Evolutionary conservation across 1,140 invertebrate species (phyloP).

Genomic region (Phymastichus coffea): DNA sequence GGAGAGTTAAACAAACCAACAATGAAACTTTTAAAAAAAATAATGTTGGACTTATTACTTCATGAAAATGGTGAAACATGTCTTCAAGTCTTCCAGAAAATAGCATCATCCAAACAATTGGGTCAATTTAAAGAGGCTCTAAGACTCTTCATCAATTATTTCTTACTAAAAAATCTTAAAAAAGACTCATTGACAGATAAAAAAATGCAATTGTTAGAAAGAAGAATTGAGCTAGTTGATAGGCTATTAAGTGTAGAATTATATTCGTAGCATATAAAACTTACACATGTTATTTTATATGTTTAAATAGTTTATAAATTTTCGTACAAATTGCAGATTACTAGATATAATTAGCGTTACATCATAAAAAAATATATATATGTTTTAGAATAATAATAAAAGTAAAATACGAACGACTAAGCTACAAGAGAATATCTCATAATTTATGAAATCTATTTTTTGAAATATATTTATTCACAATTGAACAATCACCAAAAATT

Average conservation of each 20-base stretch:
- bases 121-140: conserved; percentile 75
- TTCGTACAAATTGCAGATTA: too few relatives aligned
- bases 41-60: conserved; percentile 70
- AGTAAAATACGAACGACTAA: too few relatives aligned
- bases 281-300: too few relatives aligned
- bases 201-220: conserved; percentile 57
- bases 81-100: conserved; percentile 66
- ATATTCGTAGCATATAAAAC: too few relatives aligned
- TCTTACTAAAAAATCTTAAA: conserved; percentile 68
- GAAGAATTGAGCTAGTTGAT: conserved; percentile 59
- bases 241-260: conserved; percentile 62
- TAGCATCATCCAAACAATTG: conserved; percentile 67
- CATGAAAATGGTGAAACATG: conserved; percentile 60
- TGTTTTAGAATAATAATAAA: too few relatives aligned
- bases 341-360: too few relatives aligned
- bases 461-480: too few relatives aligned
- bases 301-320: too few relatives aligned
- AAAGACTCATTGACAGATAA: conserved; percentile 53
- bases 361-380: too few relatives aligned
- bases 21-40: conserved; percentile 70
- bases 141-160: conserved; percentile 77
- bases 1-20: conserved; percentile 72
- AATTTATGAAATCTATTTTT: too few relatives aligned
- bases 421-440: too few relatives aligned
- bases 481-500: too few relatives aligned